Conservation (phyloP, 2,113 vertebrate species). For the Sterrhoptilus dennistouni region DNA sequence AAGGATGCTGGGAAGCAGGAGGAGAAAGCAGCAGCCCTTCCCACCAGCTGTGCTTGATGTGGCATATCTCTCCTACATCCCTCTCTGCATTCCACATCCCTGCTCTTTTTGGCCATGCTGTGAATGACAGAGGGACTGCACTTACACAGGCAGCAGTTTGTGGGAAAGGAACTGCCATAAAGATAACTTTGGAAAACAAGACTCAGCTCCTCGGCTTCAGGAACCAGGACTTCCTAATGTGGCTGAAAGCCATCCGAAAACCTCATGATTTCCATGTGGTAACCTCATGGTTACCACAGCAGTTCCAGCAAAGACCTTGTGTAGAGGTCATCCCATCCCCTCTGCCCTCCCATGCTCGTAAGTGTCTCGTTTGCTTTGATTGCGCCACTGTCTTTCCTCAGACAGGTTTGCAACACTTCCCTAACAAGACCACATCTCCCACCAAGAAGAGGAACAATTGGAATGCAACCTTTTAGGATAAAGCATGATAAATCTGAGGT, state of each 20-base stretch:
- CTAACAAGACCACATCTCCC: neutral
- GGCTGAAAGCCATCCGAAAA: neutral
- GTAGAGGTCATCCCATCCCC: neutral
- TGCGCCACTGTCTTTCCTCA: neutral
- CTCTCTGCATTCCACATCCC: neutral
- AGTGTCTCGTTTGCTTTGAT: accelerated
- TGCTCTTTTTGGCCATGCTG: neutral
- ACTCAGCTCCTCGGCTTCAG: neutral
- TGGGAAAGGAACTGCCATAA: neutral
- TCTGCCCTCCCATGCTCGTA: neutral
- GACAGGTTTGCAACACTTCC: neutral
- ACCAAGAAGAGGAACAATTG: neutral
- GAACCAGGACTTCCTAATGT: neutral
- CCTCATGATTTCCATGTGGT: neutral
- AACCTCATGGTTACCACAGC: neutral
- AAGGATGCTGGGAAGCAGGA: neutral
- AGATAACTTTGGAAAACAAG: neutral
- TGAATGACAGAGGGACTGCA: neutral
- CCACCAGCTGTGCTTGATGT: neutral
- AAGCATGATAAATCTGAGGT: neutral
- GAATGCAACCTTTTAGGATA: neutral
- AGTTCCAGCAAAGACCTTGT: neutral
- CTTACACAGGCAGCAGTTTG: neutral
- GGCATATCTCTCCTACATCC: neutral
- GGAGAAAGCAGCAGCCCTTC: neutral